Evolutionary conservation across 2,888 invertebrate genomes (phyloP), one percentile per base, ranked within the genome.

Genomic region (Caenorhabditis sp.): DNA sequence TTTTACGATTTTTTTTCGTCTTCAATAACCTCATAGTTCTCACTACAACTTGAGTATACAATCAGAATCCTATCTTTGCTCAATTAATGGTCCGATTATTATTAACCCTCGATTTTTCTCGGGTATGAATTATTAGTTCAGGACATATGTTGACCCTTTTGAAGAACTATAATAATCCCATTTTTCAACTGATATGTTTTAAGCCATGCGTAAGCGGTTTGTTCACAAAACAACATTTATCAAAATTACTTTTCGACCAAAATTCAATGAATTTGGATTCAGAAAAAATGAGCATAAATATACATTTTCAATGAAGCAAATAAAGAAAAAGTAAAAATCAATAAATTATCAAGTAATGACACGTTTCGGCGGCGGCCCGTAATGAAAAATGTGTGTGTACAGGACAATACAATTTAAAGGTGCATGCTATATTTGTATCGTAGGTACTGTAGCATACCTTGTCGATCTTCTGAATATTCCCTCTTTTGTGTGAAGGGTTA

Each of bases 401-500:
- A 2, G 3, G 23, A 53, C 3, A 14, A 53, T 23, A 20, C 8
- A 26, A 21, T 8, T 21, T 17, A 56, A 56, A 23, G 17, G 56
- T 5, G 26, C 21, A 56, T 43, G 43, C 17, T 17, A 43, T 2
- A 43, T 17, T 36, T 64, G 54, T 50, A 66, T 60, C 43, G 69
- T 67, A 36, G 75, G 69, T 27, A 79, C 79, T 27, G 76, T 72
- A 54, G 72, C 64, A 72, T 79, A 79, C 77, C 79, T 79, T 61
- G 79, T 77, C 65, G 79, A 72, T 58, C 75, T 66, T 25, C 80
- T 67, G 21, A 80, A 61, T 20, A 83, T 68, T 25, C 81, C 76
- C 54, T 77, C 73, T 63, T 85, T 84, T 38, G 84, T 83, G 63
- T 81, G 77, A 57, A 72, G 67, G 23, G 84, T 70, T 21, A 85